Conservation (phyloP, 2,797 vertebrate genomes). For the Acanthornis magna region DNA sequence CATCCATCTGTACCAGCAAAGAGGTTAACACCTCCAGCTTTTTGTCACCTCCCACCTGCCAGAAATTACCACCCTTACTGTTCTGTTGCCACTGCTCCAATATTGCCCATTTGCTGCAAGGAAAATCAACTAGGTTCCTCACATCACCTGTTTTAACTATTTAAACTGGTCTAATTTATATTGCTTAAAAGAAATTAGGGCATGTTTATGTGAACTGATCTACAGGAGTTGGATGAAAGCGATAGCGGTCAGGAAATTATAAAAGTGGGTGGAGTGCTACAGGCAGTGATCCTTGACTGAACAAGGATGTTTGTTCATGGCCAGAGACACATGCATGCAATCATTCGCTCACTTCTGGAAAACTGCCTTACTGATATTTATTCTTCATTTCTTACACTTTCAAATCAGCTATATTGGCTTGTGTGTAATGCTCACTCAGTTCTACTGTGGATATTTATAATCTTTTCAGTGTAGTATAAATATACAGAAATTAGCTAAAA, state of each 20-base stretch:
- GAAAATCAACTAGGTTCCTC: background rate
- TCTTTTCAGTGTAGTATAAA: background rate
- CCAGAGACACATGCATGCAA: background rate
- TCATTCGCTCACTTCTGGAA: background rate
- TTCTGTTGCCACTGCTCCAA: background rate
- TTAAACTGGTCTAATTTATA: background rate
- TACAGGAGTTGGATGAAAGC: background rate
- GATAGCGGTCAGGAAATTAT: background rate
- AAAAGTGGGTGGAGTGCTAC: background rate
- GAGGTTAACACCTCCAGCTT: constrained; percentile 21
- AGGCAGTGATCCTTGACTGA: background rate
- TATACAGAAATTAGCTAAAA: background rate
- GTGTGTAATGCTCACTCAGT: background rate
- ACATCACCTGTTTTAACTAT: background rate
- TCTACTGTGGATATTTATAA: background rate
- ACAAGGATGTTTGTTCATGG: background rate
- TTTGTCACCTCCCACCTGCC: background rate
- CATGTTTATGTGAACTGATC: background rate
- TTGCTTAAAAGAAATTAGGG: background rate
- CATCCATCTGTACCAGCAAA: background rate
- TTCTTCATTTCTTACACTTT: background rate
- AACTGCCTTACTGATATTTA: background rate
- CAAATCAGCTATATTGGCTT: background rate
- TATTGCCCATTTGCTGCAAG: background rate
- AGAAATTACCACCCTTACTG: background rate